Percentiles rank a stretch among this genome's conserved stretches.
Evolutionary conservation across 2,113 vertebrate genomes (phyloP).

Genomic region (Neofelis nebulosa): DNA sequence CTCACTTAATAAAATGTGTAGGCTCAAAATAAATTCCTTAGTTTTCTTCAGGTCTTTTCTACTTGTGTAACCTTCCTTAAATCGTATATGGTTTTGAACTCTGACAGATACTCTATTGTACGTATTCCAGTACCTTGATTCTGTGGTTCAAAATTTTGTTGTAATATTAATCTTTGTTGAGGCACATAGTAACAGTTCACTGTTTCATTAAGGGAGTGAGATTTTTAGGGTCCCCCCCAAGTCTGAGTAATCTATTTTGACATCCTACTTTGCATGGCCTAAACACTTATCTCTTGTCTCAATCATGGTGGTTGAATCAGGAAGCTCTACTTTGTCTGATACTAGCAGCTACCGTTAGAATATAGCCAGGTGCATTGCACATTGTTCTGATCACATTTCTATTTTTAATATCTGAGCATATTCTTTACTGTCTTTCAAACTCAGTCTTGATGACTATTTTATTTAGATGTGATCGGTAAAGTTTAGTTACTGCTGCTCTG

Average conservation of each 20-base stretch:
- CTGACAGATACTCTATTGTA: not conserved
- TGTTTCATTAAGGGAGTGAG: not conserved
- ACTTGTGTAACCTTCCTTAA: not conserved
- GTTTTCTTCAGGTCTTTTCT: not conserved
- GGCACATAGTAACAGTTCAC: not conserved
- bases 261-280: not conserved
- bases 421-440: not conserved
- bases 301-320: not conserved
- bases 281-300: not conserved
- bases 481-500: not conserved
- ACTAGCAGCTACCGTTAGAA: not conserved
- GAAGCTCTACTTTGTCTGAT: not conserved
- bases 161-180: not conserved
- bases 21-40: not conserved
- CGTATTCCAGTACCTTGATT: not conserved
- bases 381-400: not conserved
- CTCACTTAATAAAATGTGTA: not conserved
- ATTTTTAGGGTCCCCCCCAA: not conserved
- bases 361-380: not conserved
- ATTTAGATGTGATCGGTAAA: not conserved
- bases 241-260: not conserved
- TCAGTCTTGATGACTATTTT: not conserved
- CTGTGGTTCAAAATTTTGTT: not conserved
- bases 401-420: not conserved
- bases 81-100: not conserved